Conservation (phyloP, 2,797 vertebrate species). For the Acipenser oxyrinchus region DNA sequence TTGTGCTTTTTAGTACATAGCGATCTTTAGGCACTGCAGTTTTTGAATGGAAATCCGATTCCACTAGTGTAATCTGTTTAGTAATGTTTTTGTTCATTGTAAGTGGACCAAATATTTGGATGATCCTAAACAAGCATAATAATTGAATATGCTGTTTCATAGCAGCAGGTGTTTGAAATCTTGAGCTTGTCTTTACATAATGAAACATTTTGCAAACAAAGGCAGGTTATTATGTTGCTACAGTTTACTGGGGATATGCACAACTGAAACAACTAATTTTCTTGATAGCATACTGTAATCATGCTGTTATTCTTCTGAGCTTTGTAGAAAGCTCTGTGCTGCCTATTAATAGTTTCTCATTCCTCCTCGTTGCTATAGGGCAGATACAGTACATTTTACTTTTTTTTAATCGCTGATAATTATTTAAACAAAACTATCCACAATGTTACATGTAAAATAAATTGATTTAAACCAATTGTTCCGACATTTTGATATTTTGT, state of each 20-base stretch:
- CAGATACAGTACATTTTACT: no score
- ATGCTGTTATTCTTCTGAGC: conserved; percentile 60
- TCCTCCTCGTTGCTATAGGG: conserved; percentile 35
- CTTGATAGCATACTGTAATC: conserved; percentile 71
- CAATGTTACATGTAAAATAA: no score
- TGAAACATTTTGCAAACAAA: conserved; percentile 81
- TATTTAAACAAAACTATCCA: no score
- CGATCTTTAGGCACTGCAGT: conserved; percentile 44
- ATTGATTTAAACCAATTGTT: conserved; percentile 23
- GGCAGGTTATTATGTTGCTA: conserved; percentile 69
- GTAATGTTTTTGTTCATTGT: conserved; percentile 71
- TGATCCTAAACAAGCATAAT: conserved; percentile 71
- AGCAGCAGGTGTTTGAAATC: conserved; percentile 66
- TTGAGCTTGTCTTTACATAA: conserved; percentile 56
- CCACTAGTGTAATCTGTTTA: conserved; percentile 66
- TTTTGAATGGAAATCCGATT: conserved; percentile 63
- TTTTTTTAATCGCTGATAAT: no score
- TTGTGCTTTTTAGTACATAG: conserved; percentile 40
- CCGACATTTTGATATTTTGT: neutral
- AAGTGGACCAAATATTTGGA: conserved; percentile 87
- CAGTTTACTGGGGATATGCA: conserved; percentile 56
- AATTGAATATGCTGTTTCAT: conserved; percentile 67
- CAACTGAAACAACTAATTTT: conserved; percentile 68
- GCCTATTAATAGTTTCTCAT: conserved; percentile 55
- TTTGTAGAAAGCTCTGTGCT: conserved; percentile 52